These are phyloP conservation scores for Leptinotarsa haldemani DNA, from an alignment of 2,888 invertebrate genomes.

Conservation along the genomic window DNA sequence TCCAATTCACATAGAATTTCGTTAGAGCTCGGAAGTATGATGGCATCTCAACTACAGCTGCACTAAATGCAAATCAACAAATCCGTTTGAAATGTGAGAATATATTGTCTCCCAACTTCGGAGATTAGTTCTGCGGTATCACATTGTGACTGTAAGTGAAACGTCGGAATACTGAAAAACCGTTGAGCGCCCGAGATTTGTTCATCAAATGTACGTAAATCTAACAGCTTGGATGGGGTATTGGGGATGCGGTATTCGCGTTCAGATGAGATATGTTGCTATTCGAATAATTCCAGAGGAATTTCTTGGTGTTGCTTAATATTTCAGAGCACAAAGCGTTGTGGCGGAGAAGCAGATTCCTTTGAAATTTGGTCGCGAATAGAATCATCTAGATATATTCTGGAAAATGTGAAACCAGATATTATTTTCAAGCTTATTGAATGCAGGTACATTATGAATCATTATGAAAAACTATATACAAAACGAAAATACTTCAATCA, in stretches of 20 bases:
- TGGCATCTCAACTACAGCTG: slow-evolving; percentile 1
- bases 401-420: too few relatives aligned
- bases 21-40: slow-evolving; percentile 7
- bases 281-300: neutral
- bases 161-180: neutral
- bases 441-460: too few relatives aligned
- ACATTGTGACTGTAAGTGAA: neutral
- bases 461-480: too few relatives aligned
- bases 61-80: slow-evolving; percentile 13
- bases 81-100: slow-evolving; percentile 1
- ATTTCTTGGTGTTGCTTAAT: slow-evolving; percentile 7
- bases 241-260: slow-evolving; percentile 5
- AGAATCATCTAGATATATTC: neutral
- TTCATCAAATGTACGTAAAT: neutral
- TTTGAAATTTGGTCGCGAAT: neutral
- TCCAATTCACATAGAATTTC: slow-evolving; percentile 2
- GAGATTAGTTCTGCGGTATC: neutral
- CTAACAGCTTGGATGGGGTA: neutral
- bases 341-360: neutral
- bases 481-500: too few relatives aligned
- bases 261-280: neutral
- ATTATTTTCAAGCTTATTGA: too few relatives aligned
- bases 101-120: neutral
- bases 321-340: neutral
- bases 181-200: neutral